These are phyloP conservation scores for Holcopasites calliopsidis DNA, from an alignment of 1,140 invertebrate genomes.

Conservation along the genomic window DNA sequence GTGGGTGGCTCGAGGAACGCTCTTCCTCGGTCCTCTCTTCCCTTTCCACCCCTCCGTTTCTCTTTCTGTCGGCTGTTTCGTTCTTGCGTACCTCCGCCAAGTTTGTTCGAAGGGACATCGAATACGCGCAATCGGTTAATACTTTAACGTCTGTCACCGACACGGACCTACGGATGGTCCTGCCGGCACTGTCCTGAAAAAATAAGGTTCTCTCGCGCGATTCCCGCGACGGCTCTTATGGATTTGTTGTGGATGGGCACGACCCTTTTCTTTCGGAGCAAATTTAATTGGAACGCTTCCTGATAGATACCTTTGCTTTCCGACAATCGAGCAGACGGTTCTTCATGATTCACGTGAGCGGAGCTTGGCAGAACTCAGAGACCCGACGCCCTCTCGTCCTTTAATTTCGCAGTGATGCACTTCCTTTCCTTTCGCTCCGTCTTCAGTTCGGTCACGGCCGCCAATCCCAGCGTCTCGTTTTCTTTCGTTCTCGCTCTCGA, in stretches of 20 bases:
- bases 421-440: conserved; percentile 12
- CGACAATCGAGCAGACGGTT: too few species aligned
- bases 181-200: conserved; percentile 43
- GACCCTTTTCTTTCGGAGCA: too few species aligned
- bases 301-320: too few species aligned
- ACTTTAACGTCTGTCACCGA: conserved; percentile 62
- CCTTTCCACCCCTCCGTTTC: not conserved
- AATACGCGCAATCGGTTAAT: conserved; percentile 60
- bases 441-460: not conserved
- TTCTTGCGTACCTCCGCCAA: conserved; percentile 43
- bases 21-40: not conserved
- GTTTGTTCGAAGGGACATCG: conserved; percentile 53
- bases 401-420: not conserved
- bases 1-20: conserved; percentile 51
- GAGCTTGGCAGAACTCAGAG: not conserved
- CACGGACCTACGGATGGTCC: conserved; percentile 30
- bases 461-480: too few species aligned
- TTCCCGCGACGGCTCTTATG: conserved; percentile 17
- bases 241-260: not conserved
- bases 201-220: conserved; percentile 55
- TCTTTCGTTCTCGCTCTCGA: conserved; percentile 49
- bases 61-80: conserved; percentile 21
- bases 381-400: not conserved
- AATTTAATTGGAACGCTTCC: too few species aligned
- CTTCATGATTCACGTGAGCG: too few species aligned